phyloP scores from a whole-genome alignment of 1,140 invertebrate species.

The Dufourea novaeangliae region DNA sequence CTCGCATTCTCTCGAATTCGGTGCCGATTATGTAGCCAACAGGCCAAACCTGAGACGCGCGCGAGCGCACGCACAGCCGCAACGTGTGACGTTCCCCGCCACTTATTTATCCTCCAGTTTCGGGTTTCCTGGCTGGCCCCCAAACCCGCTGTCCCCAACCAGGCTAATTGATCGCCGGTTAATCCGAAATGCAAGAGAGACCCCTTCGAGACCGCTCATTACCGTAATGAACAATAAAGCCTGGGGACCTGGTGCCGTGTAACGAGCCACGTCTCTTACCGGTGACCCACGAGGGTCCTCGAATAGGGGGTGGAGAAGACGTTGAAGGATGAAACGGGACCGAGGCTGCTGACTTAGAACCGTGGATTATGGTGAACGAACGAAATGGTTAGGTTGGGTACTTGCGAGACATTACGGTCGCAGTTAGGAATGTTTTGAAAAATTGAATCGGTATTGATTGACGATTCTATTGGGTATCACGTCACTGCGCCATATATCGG shows the following conservation, averaged over 20 bases:
- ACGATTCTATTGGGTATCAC: too few relatives aligned
- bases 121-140: conserved; percentile 47
- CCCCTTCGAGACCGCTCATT: conserved; percentile 58
- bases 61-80: neutral
- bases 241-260: conserved; percentile 31
- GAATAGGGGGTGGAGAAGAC: neutral
- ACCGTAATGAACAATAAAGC: conserved; percentile 67
- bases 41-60: conserved; percentile 30
- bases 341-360: conserved; percentile 21
- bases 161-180: conserved; percentile 65
- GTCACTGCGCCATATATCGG: too few relatives aligned
- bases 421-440: conserved; percentile 18
- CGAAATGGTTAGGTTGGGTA: conserved; percentile 12
- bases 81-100: conserved; percentile 1
- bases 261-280: conserved; percentile 55
- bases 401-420: neutral
- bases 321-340: conserved; percentile 14
- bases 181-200: conserved; percentile 54
- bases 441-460: neutral
- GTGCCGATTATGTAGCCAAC: conserved; percentile 69
- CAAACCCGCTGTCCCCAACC: neutral
- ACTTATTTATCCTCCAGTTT: conserved; percentile 63
- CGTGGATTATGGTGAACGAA: conserved; percentile 17
- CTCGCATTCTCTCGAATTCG: conserved; percentile 73
- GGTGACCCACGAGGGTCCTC: too few relatives aligned